Percentiles rank a stretch among this genome's conserved stretches.
These are phyloP conservation scores for Silurus aristotelis DNA, from an alignment of 2,797 vertebrate genomes.

Conservation along the genomic window DNA sequence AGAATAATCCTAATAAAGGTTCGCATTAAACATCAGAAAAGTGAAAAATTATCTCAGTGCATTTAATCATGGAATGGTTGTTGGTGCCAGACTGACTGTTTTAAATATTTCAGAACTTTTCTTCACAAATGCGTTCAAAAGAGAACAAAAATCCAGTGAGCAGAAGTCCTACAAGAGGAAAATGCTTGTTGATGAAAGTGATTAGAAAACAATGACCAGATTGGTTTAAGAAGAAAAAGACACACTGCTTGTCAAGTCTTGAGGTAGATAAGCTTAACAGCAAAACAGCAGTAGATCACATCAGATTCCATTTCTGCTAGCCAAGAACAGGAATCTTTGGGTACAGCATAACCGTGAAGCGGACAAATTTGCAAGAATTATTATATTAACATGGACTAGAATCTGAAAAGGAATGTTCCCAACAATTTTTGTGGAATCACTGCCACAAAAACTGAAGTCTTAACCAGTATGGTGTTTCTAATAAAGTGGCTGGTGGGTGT, in stretches of 20 bases:
- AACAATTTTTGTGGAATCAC: not conserved
- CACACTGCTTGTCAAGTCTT: not conserved
- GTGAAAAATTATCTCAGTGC: not conserved
- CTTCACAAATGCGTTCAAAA: not conserved
- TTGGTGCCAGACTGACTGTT: not conserved
- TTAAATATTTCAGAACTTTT: conserved; percentile 1
- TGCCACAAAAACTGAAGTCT: not conserved
- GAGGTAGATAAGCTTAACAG: no score
- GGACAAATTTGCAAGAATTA: not conserved
- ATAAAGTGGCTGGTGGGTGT: not conserved
- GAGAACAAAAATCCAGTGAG: no score
- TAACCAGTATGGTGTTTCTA: not conserved
- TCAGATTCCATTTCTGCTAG: not conserved
- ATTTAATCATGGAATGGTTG: not conserved
- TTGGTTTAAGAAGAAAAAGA: not conserved
- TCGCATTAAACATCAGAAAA: not conserved
- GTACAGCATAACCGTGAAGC: not conserved
- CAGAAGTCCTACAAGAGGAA: not conserved
- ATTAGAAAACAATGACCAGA: not conserved
- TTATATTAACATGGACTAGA: not conserved
- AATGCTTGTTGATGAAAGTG: not conserved
- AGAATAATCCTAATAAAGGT: not conserved
- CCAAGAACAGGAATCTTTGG: not conserved
- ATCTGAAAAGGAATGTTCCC: not conserved
- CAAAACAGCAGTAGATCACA: not conserved